Percentiles rank a stretch among this genome's conserved stretches.
Conservation (phyloP, 2,797 vertebrate species). For the Halcyon leucocephala region DNA sequence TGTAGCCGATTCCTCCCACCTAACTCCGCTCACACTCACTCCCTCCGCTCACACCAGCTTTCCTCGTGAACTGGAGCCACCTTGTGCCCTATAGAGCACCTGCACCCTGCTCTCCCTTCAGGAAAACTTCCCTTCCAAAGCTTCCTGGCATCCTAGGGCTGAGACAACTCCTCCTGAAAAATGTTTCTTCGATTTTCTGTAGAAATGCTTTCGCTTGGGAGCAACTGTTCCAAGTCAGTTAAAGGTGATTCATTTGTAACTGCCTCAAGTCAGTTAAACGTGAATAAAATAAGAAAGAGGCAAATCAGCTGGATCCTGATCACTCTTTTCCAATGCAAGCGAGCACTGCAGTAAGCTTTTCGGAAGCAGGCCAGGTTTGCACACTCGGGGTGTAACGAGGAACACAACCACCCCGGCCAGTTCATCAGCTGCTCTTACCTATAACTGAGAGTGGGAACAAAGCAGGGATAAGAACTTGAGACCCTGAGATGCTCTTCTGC, state of each 20-base stretch:
- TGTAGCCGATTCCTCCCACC: not conserved
- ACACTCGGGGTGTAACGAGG: not conserved
- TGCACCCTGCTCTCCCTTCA: not conserved
- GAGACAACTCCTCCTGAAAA: not conserved
- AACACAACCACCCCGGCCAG: not conserved
- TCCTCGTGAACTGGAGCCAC: constrained; percentile 78
- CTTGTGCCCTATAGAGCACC: constrained; percentile 74
- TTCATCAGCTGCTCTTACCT: not conserved
- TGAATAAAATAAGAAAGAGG: not conserved
- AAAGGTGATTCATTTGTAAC: not conserved
- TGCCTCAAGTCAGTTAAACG: not conserved
- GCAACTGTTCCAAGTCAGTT: not conserved
- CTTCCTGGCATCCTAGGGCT: not conserved
- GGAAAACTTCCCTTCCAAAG: not conserved
- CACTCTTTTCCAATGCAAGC: not conserved
- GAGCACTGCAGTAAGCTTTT: not conserved
- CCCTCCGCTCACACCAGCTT: not conserved
- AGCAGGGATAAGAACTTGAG: not conserved
- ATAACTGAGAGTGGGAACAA: not conserved
- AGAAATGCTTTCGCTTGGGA: not conserved
- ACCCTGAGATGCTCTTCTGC: not conserved
- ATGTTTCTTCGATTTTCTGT: not conserved
- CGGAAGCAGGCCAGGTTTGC: not conserved
- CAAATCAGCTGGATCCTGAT: not conserved
- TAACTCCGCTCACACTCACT: not conserved